Evolutionary conservation across 2,888 invertebrate genomes (phyloP).

Genomic region (Drosophila mercatorum): DNA sequence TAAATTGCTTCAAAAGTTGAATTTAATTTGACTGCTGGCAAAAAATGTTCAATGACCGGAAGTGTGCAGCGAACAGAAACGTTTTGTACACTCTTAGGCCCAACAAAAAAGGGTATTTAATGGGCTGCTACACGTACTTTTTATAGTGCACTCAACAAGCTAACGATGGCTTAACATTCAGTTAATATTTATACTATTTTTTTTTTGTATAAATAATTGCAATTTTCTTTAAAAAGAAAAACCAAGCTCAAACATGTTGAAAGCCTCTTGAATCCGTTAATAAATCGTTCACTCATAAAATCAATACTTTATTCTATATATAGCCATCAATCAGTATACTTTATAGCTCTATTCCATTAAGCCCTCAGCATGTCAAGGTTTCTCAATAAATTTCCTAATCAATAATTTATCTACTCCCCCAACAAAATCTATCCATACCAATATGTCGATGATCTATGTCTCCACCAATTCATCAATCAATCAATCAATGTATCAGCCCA

Average conservation of each 20-base stretch:
- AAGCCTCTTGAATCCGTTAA: no score
- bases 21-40: conserved; percentile 56
- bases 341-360: no score
- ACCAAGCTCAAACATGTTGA: no score
- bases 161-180: no score
- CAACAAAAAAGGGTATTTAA: conserved; percentile 4
- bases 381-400: background rate
- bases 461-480: background rate
- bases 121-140: background rate
- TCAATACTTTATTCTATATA: no score
- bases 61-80: conserved; percentile 16
- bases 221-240: no score
- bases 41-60: conserved; percentile 50
- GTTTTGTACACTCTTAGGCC: conserved; percentile 11
- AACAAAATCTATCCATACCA: background rate
- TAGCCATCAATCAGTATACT: background rate
- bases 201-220: no score
- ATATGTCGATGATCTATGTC: background rate
- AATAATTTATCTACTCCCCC: background rate
- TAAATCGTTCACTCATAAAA: no score
- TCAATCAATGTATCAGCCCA: no score
- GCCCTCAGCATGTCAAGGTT: background rate
- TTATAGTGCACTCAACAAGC: background rate
- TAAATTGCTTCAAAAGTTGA: conserved; percentile 71
- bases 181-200: no score